Percentiles rank a stretch among this genome's conserved stretches.
Conservation (phyloP, 2,113 vertebrate genomes). For the human (Homo sapiens) region DNA sequence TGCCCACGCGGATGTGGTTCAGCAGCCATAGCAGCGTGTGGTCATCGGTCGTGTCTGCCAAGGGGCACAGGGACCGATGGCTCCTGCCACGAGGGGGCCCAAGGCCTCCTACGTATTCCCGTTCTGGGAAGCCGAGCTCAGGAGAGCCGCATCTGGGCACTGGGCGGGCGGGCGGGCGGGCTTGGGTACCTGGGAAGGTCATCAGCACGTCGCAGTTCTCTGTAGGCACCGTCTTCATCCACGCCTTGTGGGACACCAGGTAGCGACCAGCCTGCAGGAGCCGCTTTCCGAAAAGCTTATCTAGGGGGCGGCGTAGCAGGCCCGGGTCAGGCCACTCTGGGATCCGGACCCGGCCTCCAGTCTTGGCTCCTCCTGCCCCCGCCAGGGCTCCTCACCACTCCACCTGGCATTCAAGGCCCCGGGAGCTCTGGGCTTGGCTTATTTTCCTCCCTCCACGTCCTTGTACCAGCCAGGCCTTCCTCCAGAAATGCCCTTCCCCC, state of each 20-base stretch:
- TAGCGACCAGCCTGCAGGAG: constrained; percentile 96
- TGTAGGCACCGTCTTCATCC: constrained; percentile 99
- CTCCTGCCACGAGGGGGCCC: neutral
- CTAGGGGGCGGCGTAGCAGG: constrained; percentile 76
- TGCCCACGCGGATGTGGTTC: constrained; percentile 97
- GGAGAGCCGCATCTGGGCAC: neutral
- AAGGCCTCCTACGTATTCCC: neutral
- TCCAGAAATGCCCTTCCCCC: constrained; percentile 28
- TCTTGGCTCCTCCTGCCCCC: neutral
- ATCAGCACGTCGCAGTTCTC: constrained; percentile 98
- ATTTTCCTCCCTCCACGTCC: neutral
- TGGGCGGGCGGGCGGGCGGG: rapidly evolving
- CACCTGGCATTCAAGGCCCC: neutral
- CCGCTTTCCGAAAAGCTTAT: constrained; percentile 97
- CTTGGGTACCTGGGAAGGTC: constrained; percentile 93
- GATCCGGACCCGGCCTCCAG: neutral
- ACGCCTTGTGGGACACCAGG: constrained; percentile 98
- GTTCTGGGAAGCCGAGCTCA: neutral
- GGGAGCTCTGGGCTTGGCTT: neutral
- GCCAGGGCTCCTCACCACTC: neutral
- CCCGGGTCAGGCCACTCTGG: neutral
- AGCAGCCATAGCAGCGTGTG: constrained; percentile 97
- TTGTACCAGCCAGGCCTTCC: neutral
- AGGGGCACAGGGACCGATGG: constrained; percentile 47
- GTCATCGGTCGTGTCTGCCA: constrained; percentile 94